Evolutionary conservation across 2,888 invertebrate species (phyloP).

Genomic region (Idaea straminata): DNA sequence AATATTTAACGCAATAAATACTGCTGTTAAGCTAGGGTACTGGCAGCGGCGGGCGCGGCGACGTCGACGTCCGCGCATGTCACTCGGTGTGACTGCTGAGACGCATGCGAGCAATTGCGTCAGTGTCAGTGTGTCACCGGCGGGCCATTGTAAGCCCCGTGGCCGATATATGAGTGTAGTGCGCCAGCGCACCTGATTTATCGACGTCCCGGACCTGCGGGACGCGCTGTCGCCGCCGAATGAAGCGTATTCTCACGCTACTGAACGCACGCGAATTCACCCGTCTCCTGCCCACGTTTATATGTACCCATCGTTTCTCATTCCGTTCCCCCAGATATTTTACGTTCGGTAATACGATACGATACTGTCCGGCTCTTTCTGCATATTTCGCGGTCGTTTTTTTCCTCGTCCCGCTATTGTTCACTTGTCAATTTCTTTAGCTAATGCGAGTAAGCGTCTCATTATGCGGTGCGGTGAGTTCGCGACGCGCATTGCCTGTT

Average conservation of each 20-base stretch:
- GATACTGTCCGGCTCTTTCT: slow-evolving; percentile 80
- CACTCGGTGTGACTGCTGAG: slow-evolving; percentile 52
- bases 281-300: slow-evolving; percentile 71
- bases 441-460: slow-evolving; percentile 81
- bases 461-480: slow-evolving; percentile 78
- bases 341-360: slow-evolving; percentile 80
- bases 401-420: slow-evolving; percentile 73
- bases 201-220: slow-evolving; percentile 62
- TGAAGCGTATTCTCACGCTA: slow-evolving; percentile 80
- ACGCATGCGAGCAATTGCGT: slow-evolving; percentile 72
- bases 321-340: slow-evolving; percentile 78
- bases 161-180: slow-evolving; percentile 60
- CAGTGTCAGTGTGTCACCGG: slow-evolving; percentile 71
- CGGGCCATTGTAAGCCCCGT: slow-evolving; percentile 64
- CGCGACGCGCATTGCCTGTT: slow-evolving; percentile 78
- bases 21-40: slow-evolving; percentile 31
- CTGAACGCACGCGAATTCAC: slow-evolving; percentile 76
- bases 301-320: slow-evolving; percentile 78
- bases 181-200: slow-evolving; percentile 69
- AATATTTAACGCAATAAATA: slow-evolving; percentile 80
- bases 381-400: slow-evolving; percentile 72
- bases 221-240: slow-evolving; percentile 69
- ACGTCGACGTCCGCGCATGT: slow-evolving; percentile 44
- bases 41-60: slow-evolving; percentile 44
- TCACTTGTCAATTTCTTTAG: slow-evolving; percentile 81